Conservation (phyloP, 1,140 invertebrate genomes). For the Drosophila pseudoananassae region DNA sequence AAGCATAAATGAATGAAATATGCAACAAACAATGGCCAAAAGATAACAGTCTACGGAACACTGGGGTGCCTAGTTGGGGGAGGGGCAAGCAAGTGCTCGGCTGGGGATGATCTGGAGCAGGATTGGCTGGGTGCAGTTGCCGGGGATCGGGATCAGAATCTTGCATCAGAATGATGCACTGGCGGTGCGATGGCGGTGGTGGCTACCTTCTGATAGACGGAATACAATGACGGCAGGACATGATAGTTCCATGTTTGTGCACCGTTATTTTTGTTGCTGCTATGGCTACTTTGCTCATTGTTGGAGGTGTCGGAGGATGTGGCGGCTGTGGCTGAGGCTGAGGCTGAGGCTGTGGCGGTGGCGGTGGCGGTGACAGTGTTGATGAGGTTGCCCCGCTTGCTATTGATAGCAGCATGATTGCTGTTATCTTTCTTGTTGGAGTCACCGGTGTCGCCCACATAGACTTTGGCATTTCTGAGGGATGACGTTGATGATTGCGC, state of each 20-base stretch:
- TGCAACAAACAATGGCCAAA: constrained; percentile 26
- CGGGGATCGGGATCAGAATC: not conserved
- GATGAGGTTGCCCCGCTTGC: constrained; percentile 55
- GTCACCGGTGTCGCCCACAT: constrained; percentile 80
- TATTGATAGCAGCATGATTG: constrained; percentile 30
- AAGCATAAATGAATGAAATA: constrained; percentile 42
- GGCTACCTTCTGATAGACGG: constrained; percentile 92
- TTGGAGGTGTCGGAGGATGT: constrained; percentile 66
- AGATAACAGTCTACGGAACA: constrained; percentile 16
- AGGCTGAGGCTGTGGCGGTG: constrained; percentile 27
- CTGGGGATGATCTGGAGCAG: constrained; percentile 13
- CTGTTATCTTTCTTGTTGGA: constrained; percentile 41
- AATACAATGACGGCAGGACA: constrained; percentile 91
- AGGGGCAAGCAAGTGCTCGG: constrained; percentile 7
- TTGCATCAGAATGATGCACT: not conserved
- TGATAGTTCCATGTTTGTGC: constrained; percentile 92
- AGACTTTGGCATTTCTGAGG: constrained; percentile 66
- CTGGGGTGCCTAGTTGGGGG: not conserved
- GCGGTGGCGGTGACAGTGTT: constrained; percentile 73
- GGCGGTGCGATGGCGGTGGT: constrained; percentile 9
- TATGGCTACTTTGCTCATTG: constrained; percentile 57
- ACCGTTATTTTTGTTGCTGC: constrained; percentile 80
- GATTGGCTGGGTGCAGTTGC: constrained; percentile 15
- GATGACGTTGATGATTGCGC: constrained; percentile 69
- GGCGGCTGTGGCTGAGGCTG: constrained; percentile 35